These are phyloP conservation scores for Xiphorhynchus erythropygius DNA, from an alignment of 2,797 vertebrate genomes.

Conservation along the genomic window DNA sequence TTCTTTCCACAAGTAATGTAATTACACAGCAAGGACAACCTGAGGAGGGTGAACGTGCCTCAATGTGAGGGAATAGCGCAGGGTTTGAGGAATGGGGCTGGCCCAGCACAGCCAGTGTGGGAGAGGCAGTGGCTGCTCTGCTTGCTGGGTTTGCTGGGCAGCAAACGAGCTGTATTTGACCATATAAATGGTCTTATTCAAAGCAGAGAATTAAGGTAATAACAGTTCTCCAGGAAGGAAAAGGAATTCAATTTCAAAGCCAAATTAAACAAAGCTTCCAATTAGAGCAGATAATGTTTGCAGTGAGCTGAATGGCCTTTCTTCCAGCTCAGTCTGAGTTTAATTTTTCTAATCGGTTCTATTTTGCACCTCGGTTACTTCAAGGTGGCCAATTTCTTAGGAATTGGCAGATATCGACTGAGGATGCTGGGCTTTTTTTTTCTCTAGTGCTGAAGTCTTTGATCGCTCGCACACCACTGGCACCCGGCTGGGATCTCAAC, in stretches of 20 bases:
- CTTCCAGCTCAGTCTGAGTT: conserved; percentile 5
- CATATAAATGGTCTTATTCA: conserved; percentile 20
- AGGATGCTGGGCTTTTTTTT: neutral
- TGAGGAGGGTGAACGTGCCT: neutral
- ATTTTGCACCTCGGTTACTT: conserved; percentile 3
- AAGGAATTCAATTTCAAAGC: conserved; percentile 66
- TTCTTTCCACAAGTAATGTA: neutral
- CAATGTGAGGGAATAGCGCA: accelerated
- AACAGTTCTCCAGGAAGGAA: conserved; percentile 26
- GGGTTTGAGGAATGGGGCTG: neutral
- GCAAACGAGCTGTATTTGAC: neutral
- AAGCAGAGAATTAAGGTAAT: conserved; percentile 47
- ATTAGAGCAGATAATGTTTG: conserved; percentile 42
- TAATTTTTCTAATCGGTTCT: conserved; percentile 18
- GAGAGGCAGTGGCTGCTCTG: neutral
- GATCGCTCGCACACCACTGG: accelerated
- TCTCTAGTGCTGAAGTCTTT: accelerated
- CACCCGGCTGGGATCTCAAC: neutral
- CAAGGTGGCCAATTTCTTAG: neutral
- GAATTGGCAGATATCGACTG: conserved; percentile 1
- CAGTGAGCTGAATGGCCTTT: conserved; percentile 15
- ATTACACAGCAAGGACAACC: neutral
- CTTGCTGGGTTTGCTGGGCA: neutral
- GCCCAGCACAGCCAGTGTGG: accelerated
- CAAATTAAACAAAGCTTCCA: conserved; percentile 66